Percentiles rank a stretch among this genome's conserved stretches.
Conservation (phyloP, 1,140 invertebrate genomes). For the Pachypeltis micranthus region DNA sequence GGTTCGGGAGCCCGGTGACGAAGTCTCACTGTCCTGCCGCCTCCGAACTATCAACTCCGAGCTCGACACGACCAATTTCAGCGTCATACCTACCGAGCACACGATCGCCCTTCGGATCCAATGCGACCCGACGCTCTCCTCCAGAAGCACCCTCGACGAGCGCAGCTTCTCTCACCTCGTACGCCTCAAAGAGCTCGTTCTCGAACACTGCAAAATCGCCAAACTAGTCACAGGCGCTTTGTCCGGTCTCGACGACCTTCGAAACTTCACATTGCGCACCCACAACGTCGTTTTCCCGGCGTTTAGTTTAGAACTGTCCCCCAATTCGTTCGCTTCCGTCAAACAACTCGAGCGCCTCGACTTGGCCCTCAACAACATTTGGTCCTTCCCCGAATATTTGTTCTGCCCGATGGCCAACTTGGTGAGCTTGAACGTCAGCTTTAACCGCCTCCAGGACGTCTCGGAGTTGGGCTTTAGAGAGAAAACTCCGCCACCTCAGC, state of each 20-base stretch:
- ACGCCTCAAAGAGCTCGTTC: slow-evolving; percentile 58
- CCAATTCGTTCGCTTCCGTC: slow-evolving; percentile 55
- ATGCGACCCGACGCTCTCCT: slow-evolving; percentile 62
- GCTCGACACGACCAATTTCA: slow-evolving; percentile 76
- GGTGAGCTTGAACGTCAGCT: slow-evolving; percentile 63
- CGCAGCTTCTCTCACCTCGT: slow-evolving; percentile 66
- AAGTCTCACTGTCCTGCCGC: slow-evolving; percentile 65
- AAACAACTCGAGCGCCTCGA: slow-evolving; percentile 68
- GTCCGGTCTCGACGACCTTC: slow-evolving; percentile 56
- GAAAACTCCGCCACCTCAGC: slow-evolving; percentile 35
- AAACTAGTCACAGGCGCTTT: slow-evolving; percentile 62
- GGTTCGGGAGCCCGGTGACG: slow-evolving; percentile 38
- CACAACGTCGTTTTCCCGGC: slow-evolving; percentile 64
- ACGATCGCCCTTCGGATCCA: slow-evolving; percentile 64
- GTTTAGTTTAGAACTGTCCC: slow-evolving; percentile 62
- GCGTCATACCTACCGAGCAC: slow-evolving; percentile 69
- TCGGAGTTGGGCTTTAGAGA: slow-evolving; percentile 63
- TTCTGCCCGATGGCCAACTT: slow-evolving; percentile 72
- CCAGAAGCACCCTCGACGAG: slow-evolving; percentile 57
- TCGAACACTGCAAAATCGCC: slow-evolving; percentile 74
- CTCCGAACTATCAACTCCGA: slow-evolving; percentile 67
- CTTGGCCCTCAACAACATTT: slow-evolving; percentile 76
- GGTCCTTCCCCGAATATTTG: slow-evolving; percentile 69
- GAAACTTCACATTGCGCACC: slow-evolving; percentile 68
- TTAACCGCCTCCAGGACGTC: slow-evolving; percentile 72